These are phyloP conservation scores for Rhadinocentrus ornatus DNA, from an alignment of 2,797 vertebrate species.

Conservation along the genomic window DNA sequence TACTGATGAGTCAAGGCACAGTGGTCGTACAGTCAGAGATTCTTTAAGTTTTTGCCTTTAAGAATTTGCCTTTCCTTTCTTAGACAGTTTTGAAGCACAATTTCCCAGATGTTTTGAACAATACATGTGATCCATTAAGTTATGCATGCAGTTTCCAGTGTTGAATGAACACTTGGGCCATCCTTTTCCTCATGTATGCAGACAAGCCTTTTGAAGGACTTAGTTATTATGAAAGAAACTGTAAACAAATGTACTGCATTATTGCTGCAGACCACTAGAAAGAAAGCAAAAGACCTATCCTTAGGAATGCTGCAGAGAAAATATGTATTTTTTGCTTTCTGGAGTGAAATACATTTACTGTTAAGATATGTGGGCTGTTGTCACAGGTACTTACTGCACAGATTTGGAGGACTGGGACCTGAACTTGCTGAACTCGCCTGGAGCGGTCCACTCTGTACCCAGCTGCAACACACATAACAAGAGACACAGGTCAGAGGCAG, in stretches of 20 bases:
- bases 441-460: conserved; percentile 96
- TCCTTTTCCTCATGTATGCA: conserved; percentile 12
- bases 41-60: neutral
- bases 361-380: conserved; percentile 32
- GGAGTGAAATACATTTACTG: conserved; percentile 31
- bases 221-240: conserved; percentile 25
- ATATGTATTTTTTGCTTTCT: conserved; percentile 15
- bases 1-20: neutral
- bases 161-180: conserved; percentile 23
- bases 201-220: conserved; percentile 18
- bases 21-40: no score
- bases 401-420: conserved; percentile 96
- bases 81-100: neutral
- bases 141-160: neutral
- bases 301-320: conserved; percentile 17
- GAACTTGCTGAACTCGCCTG: conserved; percentile 98
- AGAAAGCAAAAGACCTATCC: conserved; percentile 10
- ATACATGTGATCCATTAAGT: conserved; percentile 2
- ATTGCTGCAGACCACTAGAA: conserved; percentile 5
- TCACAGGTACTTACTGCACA: conserved; percentile 87
- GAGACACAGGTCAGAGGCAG: conserved; percentile 43
- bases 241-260: conserved; percentile 11
- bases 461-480: conserved; percentile 82
- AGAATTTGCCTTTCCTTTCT: neutral
- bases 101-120: neutral